A percentile compares a stretch with the other conserved stretches of the same genome.
Evolutionary conservation across 2,797 vertebrate genomes (phyloP).

Genomic region (Gymnopithys bicolor): DNA sequence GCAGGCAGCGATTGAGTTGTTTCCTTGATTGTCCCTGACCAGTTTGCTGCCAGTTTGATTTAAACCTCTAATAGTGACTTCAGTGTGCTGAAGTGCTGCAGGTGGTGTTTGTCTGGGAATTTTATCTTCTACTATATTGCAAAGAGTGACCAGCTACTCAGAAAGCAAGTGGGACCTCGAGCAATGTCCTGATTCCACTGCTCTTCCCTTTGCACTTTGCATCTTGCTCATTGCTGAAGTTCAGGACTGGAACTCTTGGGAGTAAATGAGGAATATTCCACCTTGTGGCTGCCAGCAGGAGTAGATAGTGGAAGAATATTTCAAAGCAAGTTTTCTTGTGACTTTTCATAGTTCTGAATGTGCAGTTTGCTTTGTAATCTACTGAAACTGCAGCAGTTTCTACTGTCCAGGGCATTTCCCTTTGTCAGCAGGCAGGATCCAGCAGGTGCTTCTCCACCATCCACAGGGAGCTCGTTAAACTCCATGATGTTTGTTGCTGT

Average conservation of each 20-base stretch:
- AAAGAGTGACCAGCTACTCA: background rate
- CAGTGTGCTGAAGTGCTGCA: background rate
- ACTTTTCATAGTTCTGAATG: background rate
- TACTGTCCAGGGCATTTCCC: background rate
- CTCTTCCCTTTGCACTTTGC: background rate
- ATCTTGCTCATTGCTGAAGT: accelerated
- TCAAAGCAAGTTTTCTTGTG: background rate
- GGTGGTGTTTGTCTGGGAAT: background rate
- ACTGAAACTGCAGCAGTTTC: background rate
- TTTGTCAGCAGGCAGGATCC: background rate
- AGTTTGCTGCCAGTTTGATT: background rate
- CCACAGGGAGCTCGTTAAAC: slow-evolving; percentile 11
- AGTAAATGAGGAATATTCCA: background rate
- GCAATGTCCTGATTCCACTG: accelerated
- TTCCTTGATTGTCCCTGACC: background rate
- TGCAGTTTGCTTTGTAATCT: background rate
- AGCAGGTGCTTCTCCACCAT: background rate
- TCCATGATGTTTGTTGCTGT: background rate
- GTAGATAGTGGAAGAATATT: background rate
- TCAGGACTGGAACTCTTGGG: background rate
- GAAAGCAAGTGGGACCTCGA: accelerated
- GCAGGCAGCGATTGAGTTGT: background rate
- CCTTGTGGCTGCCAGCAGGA: background rate
- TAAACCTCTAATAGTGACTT: background rate
- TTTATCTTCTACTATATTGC: background rate